Base-by-base conservation (phyloP, 2,113 vertebrate species). In the Neogale vison region DNA sequence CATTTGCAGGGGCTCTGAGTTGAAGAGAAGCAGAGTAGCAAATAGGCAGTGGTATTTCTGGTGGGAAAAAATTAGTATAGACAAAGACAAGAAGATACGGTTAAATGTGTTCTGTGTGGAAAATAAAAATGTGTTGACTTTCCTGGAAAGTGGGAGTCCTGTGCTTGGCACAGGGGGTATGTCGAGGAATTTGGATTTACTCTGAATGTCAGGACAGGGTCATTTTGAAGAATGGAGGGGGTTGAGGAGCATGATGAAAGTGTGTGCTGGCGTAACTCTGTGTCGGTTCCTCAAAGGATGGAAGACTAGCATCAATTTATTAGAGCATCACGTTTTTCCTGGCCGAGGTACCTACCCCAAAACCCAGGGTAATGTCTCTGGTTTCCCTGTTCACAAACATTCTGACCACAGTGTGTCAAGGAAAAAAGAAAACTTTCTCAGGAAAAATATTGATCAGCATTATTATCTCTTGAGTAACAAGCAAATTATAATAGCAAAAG, bases 401-500 rank as follows among this genome's bases (percentile, higher is more conserved):
- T 85, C 93, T 96, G 50, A 63, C 42, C 76, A 82, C 26, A 81
- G 17, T 69, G 4, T 39, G 59, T 31, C 59, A 65, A 90, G 45
- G 10, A 45, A 80, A 90, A 95, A 90, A 17, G 39, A 90, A 72
- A 95, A 79, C 34, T 36, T 88, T 24, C 31, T 71, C 18, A 3
- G 74, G 12, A 85, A 52, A 81, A 80, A 82, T 85, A 87, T 59
- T 67, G 34, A 59, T 72, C 59, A 79, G 82, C 29, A 55, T 84
- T 71, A 89, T 69, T 59, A 50, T 88, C 63, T 83, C 57, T 90
- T 65, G 74, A 95, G 52, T 36, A 88, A n/a, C 24, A 90, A 85
- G 63, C 34, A 74, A 50, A 89, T 88, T 76, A 36, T 74, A 47
- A 26, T 52, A 45, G 29, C 55, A 36, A 67, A 50, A 86, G 45